Conservation (phyloP, 2,113 vertebrate genomes). For the Ranitomeya variabilis region DNA sequence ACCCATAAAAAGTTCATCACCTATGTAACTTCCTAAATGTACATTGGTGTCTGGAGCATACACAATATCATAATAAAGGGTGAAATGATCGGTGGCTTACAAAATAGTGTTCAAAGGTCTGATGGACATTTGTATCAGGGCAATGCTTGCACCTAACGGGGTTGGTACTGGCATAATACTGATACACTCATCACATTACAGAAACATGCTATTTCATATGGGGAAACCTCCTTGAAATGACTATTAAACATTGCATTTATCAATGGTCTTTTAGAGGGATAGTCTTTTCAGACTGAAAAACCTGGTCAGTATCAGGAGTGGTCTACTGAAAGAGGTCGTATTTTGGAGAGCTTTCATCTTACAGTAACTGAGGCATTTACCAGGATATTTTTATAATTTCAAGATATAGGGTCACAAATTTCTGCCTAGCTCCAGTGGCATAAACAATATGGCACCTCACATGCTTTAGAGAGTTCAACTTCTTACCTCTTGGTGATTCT, state of each 20-base stretch:
- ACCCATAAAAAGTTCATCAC: neutral
- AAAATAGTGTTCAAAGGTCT: neutral
- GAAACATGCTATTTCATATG: neutral
- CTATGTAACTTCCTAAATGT: neutral
- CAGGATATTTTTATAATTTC: too few relatives aligned
- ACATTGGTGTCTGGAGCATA: neutral
- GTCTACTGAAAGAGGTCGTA: neutral
- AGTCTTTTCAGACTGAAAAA: neutral
- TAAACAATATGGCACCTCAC: neutral
- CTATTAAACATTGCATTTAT: neutral
- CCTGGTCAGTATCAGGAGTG: neutral
- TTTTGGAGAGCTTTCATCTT: neutral
- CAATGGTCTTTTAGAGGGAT: neutral
- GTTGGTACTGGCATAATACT: neutral
- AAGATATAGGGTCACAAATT: too few relatives aligned
- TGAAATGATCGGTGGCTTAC: neutral
- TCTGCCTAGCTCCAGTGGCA: neutral
- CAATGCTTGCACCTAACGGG: neutral
- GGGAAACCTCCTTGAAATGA: neutral
- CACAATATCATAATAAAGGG: neutral
- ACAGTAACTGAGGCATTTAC: too few relatives aligned
- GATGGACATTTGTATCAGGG: neutral
- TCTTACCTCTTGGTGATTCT: constrained; percentile 72
- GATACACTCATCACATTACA: neutral
- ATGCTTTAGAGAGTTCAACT: neutral